Base-by-base conservation (phyloP, 2,113 vertebrate species). In the Gymnarchus niloticus region DNA sequence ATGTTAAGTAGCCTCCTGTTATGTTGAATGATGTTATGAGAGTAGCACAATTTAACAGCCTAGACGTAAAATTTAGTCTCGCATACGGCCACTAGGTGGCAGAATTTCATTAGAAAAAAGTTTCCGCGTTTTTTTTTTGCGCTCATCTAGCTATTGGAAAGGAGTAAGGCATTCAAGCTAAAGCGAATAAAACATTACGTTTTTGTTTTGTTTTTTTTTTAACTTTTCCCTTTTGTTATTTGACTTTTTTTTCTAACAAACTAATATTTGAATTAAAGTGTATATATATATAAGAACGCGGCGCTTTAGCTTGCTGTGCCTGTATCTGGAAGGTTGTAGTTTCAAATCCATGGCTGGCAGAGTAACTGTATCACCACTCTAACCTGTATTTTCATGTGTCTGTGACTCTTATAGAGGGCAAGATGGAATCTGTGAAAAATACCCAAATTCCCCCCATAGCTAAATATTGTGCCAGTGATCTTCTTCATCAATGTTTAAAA, bases 11-110 rank as follows among this genome's bases (percentile, higher is more conserved):
- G 3, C 59, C 10, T 65, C 59, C 6, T 46, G 76, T 19, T 23
- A 65, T 65, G 9, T 12, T 33, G 59, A 65, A 10, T 65, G 28
- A 65, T 1, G 28, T 12, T 65, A 65, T 3, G 33, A 65, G 8
- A 8, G 10, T 65, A 14, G 59, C 25, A 61, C n/a, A 10, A 28
- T 61, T 28, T 25, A 10, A 59, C 57, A 59, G 59, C 59, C 59
- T 25, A 28, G 25, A 3, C 59, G 17, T 10, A 65, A 65, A 8
- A 33, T 49, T 1, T n/a, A 48, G 21, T 78, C 19, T 3, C 48
- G 44, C 76, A 49, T 33, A 21, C 56, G 37, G 9, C 91, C 93
- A 92, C 89, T 90, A 93, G 93, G 88, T 90, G 92, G 93, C 0
- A 86, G 54, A 49, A 48, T 89, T 37, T 3, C 28, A 59, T 65